Evolutionary conservation across 2,797 vertebrate genomes (phyloP).

Genomic region (Thripadectes ignobilis): DNA sequence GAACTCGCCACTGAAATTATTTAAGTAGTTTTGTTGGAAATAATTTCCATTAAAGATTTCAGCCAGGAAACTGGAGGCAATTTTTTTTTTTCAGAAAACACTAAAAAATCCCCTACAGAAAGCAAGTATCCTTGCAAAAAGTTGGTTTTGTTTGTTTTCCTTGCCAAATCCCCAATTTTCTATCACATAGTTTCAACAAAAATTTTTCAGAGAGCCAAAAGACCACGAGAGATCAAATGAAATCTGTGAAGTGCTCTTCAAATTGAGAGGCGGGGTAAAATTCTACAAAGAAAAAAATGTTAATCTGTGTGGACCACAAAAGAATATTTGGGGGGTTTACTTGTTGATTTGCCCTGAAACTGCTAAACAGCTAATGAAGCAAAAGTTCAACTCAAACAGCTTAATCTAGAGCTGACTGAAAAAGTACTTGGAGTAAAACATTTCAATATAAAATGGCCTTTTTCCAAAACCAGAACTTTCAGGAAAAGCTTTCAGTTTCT

Average conservation of each 20-base stretch:
- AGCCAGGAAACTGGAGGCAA: not conserved
- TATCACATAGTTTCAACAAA: not conserved
- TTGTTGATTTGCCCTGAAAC: constrained; percentile 29
- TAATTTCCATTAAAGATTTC: not conserved
- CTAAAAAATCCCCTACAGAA: not conserved
- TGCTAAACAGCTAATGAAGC: constrained; percentile 29
- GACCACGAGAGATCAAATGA: not conserved
- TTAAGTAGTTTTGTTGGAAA: not conserved
- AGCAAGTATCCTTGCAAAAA: not conserved
- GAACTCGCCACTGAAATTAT: not conserved
- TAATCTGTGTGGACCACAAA: not conserved
- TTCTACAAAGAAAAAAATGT: not conserved
- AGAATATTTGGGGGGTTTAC: not conserved
- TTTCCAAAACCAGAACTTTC: constrained; percentile 33
- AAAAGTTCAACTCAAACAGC: not conserved
- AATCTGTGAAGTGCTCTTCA: not conserved
- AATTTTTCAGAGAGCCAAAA: not conserved
- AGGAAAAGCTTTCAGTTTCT: constrained; percentile 33
- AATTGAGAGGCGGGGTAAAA: not conserved
- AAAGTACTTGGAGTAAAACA: constrained; percentile 15
- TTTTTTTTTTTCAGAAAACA: not conserved
- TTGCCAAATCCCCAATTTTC: constrained; percentile 35
- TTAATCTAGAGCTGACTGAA: constrained; percentile 17
- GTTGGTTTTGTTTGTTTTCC: not conserved
- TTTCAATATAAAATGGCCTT: constrained; percentile 31